Base-by-base conservation (phyloP, 2,888 invertebrate genomes). In the Phalangium opilio region DNA sequence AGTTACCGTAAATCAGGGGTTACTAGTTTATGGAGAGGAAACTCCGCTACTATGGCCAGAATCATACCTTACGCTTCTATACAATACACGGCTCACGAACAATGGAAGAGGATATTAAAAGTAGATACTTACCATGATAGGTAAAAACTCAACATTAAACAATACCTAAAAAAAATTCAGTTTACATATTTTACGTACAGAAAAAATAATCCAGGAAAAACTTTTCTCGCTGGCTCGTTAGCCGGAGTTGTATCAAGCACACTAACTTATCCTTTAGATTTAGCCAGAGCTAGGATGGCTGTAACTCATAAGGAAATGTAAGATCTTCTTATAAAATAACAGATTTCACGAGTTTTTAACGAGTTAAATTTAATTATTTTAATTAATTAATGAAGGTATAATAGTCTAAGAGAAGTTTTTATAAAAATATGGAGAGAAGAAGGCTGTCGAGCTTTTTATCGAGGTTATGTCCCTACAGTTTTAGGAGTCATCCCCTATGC, bases 31-130 rank as follows among this genome's bases (percentile, higher is more conserved):
- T 98, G 93, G 93, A 74, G 96, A 45, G 98, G 98, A 3, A 99
- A 98, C 74, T 87, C 90, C 55, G 98, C 98, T 3, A 96, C 95
- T 0, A 89, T 98, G 89, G 90, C 86, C 14, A 74, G 96, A 48
- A 93, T 98, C 52, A 74, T 95, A 44, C 98, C 98, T 0, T 95
- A 96, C 68, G 91, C 96, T 18, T 89, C 96, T 39, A 83, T 96
- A 57, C 96, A 99, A 71, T 98, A 95, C 68, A 83, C 91, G 0
- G 81, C 95, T 35, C 93, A 95, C 69, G 98, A 98, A 69, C 95
- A 98, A 67, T 96, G 86, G 83, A 91, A 91, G 65, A 73, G 33
- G 42, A 18, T 53, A 45, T 38, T 53, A 3, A 36, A 41, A 33
- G 49, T 53, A 27, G 49, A 51, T 42, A 53, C 50, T 35, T 19